Evolutionary conservation across 1,140 invertebrate genomes (phyloP), one percentile per base, ranked within the genome.

Genomic region (Grapholita molesta): DNA sequence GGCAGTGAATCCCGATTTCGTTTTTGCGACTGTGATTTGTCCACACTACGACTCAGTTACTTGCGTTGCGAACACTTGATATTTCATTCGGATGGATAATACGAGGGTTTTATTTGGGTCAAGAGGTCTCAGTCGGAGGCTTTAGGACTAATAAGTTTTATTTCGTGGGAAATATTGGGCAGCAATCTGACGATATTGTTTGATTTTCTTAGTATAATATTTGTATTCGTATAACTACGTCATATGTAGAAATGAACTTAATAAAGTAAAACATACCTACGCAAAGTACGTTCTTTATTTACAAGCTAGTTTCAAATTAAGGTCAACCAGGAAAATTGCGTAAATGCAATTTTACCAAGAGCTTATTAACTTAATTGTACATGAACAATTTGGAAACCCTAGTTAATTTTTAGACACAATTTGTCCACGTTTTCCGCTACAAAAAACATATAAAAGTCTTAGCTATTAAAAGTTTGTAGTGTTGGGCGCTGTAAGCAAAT

Each of bases 1-100:
- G n/a, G 66, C 11, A 21, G 9, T 24, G 18, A 68, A 32, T 53
- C 52, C 18, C 24, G 53, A 67, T 30, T 67, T 52, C 42, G 18
- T 67, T 48, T 67, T 67, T 52, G 55, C 55, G 38, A 24, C 35
- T 67, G 23, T 30, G 42, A 67, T 67, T 38, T 57, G 55, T 61
- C 25, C 55, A 25, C 53, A 55, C 55, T 18, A 61, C 55, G 55
- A 61, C 55, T 32, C 55, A 15, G 55, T 61, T 61, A 61, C 24
- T 61, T 28, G 55, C 55, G 55, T 32, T 28, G n/a, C 28, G 55
- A 61, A 61, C 55, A 61, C 55, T 61, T 61, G 55, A 61, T 61
- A 61, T 61, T 61, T 61, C 55, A 61, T 61, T 61, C 25, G 24
- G 55, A 61, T 61, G 55, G 55, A 61, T 32, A 61, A 61, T 61